These are phyloP conservation scores for Spea multiplicata DNA, from an alignment of 2,113 vertebrate species.

Conservation along the genomic window DNA sequence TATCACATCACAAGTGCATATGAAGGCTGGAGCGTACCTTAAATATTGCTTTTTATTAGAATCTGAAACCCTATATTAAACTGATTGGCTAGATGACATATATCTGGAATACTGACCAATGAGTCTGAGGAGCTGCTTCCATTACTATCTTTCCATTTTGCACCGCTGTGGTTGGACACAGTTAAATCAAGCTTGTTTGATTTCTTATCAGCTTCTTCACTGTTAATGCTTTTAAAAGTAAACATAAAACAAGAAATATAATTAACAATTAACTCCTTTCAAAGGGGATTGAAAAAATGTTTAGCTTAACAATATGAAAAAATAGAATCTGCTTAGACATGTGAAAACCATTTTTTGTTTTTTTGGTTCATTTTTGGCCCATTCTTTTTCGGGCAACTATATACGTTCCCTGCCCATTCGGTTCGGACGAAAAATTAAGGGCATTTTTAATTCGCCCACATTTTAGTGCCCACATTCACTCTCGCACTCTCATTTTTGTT, in stretches of 20 bases:
- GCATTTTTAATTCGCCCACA: too few species aligned
- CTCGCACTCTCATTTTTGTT: too few species aligned
- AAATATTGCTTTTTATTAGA: too few species aligned
- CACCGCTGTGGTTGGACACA: constrained; percentile 58
- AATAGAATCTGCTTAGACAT: neutral
- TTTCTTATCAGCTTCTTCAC: constrained; percentile 43
- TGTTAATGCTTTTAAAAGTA: neutral
- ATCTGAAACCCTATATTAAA: too few species aligned
- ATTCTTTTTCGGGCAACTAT: neutral
- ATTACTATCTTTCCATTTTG: constrained; percentile 44
- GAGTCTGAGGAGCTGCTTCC: constrained; percentile 51
- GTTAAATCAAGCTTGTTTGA: constrained; percentile 47
- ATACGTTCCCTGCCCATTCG: too few species aligned
- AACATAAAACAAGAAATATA: neutral
- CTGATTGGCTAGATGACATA: neutral
- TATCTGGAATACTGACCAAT: constrained; percentile 55
- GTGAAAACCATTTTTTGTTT: too few species aligned
- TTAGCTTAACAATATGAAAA: neutral
- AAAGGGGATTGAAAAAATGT: neutral
- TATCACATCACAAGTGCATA: too few species aligned
- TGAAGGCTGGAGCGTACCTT: too few species aligned
- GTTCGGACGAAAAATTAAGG: too few species aligned
- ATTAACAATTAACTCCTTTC: neutral
- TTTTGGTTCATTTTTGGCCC: too few species aligned
- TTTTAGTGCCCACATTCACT: too few species aligned